These are phyloP conservation scores for Xestia xanthographa DNA, from an alignment of 2,888 invertebrate species.

Conservation along the genomic window DNA sequence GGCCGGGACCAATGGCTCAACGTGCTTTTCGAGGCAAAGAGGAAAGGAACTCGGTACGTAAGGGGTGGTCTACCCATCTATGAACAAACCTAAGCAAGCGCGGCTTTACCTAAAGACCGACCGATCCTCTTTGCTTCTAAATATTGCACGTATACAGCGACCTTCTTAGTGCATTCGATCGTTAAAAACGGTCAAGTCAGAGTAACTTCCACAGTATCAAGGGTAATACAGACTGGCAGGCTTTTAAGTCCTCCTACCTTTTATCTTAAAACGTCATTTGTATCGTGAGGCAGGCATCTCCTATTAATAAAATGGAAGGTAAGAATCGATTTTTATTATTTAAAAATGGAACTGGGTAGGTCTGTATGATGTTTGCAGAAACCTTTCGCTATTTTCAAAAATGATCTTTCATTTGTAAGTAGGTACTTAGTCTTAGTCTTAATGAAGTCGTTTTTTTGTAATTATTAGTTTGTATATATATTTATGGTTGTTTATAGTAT, in stretches of 20 bases:
- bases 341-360: background rate
- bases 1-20: background rate
- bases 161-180: conserved; percentile 31
- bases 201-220: conserved; percentile 11
- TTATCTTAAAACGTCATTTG: conserved; percentile 47
- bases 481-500: no score
- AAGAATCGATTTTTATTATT: background rate
- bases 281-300: conserved; percentile 19
- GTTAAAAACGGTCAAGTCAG: conserved; percentile 46
- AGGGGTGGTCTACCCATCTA: background rate
- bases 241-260: conserved; percentile 69
- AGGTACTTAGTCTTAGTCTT: background rate
- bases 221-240: conserved; percentile 72
- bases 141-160: background rate
- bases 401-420: background rate
- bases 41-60: background rate
- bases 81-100: background rate
- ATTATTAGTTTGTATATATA: no score
- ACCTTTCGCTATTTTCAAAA: background rate
- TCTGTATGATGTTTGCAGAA: no score
- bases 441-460: background rate
- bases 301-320: conserved; percentile 16
- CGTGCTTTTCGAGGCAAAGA: background rate
- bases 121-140: background rate
- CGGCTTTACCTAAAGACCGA: no score